A percentile compares a stretch with the other conserved stretches of the same genome.
Evolutionary conservation across 1,140 invertebrate species (phyloP).

Genomic region (Coenobita brevimanus): DNA sequence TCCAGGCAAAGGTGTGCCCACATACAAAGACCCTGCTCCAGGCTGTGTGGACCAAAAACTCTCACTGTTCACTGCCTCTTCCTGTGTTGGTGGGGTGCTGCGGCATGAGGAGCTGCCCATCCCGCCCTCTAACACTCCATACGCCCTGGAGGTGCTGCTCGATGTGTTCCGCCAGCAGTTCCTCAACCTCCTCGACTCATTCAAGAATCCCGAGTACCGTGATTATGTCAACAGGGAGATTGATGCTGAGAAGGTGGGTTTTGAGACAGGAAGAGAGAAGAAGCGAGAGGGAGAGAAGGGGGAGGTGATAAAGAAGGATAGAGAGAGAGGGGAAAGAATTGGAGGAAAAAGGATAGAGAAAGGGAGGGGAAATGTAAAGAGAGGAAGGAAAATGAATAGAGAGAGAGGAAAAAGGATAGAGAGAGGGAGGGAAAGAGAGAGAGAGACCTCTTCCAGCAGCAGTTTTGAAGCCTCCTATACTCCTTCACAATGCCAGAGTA

Average conservation of each 20-base stretch:
- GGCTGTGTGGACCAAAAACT: constrained; percentile 58
- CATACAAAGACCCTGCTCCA: constrained; percentile 53
- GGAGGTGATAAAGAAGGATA: not conserved
- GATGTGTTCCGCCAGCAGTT: constrained; percentile 55
- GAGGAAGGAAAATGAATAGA: not conserved
- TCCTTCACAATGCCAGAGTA: no score
- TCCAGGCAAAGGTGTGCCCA: not conserved
- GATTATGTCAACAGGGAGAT: constrained; percentile 44
- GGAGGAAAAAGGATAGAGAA: not conserved
- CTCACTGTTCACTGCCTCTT: constrained; percentile 38
- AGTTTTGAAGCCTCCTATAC: no score
- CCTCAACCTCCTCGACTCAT: constrained; percentile 38
- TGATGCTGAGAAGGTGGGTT: constrained; percentile 47
- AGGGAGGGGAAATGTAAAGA: not conserved
- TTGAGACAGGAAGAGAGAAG: not conserved
- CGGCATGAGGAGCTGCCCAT: constrained; percentile 57
- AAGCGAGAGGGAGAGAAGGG: not conserved
- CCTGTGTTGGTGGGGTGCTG: constrained; percentile 21
- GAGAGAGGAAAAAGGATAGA: not conserved
- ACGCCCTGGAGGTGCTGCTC: constrained; percentile 45
- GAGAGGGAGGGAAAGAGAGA: not conserved
- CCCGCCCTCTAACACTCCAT: constrained; percentile 54
- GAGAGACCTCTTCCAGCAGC: no score
- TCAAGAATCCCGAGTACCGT: constrained; percentile 51
- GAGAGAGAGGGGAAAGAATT: not conserved